A percentile compares a stretch with the other conserved stretches of the same genome.
phyloP scores from a whole-genome alignment of 2,113 vertebrate species.

The Talpa occidentalis region DNA sequence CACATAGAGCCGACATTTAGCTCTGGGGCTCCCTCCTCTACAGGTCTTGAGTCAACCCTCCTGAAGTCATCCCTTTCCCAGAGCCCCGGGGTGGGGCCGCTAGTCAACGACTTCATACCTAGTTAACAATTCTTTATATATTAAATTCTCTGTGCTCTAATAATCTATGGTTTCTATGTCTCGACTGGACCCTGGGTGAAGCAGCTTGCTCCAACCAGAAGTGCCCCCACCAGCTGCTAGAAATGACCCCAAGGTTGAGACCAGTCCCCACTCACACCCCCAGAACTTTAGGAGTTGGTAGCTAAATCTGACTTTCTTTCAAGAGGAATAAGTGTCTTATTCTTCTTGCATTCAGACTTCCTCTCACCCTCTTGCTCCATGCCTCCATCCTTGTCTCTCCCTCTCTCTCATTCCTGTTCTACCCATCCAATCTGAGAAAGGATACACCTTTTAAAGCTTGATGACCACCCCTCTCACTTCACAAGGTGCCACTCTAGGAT shows the following conservation, averaged over 20 bases:
- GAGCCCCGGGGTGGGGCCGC: not conserved
- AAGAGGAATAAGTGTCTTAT: not conserved
- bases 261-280: accelerated
- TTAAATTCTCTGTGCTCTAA: not conserved
- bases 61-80: no score
- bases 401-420: not conserved
- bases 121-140: not conserved
- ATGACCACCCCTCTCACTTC: not conserved
- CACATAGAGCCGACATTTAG: accelerated
- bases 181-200: not conserved
- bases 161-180: not conserved
- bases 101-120: not conserved
- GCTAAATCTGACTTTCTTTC: not conserved
- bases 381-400: not conserved
- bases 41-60: accelerated
- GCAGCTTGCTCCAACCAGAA: not conserved
- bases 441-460: not conserved
- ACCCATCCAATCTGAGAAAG: not conserved
- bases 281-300: not conserved
- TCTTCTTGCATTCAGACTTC: not conserved
- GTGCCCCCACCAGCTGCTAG: no score
- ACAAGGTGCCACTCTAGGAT: no score
- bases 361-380: not conserved
- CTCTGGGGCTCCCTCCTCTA: not conserved
- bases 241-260: not conserved